Percentiles rank a stretch among this genome's conserved stretches.
These are phyloP conservation scores for Trichechus manatus DNA, from an alignment of 2,113 vertebrate genomes.

Conservation along the genomic window DNA sequence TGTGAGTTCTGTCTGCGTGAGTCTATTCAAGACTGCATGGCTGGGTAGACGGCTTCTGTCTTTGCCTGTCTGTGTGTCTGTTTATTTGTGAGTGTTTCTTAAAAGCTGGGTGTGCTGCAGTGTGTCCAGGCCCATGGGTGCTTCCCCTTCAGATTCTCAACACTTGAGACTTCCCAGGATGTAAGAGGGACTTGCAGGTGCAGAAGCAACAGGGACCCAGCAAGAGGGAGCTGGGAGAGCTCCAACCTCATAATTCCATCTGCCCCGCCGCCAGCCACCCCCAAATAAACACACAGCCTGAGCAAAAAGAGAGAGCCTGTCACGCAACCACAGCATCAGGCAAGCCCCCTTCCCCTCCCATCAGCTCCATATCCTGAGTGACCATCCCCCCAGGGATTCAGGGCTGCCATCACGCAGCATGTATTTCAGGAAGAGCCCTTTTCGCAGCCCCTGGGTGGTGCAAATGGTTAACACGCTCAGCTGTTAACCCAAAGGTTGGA, in stretches of 20 bases:
- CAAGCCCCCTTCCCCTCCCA: accelerated
- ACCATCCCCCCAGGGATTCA: accelerated
- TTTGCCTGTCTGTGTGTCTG: background rate
- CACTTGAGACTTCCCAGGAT: background rate
- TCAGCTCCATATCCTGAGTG: accelerated
- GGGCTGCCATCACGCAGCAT: background rate
- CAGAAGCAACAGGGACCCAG: background rate
- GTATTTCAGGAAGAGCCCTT: background rate
- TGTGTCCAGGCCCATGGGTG: accelerated
- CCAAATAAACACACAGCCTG: no score
- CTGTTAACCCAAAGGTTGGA: background rate
- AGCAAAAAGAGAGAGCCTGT: background rate
- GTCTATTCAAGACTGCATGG: background rate
- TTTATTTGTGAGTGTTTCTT: background rate
- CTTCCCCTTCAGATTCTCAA: background rate
- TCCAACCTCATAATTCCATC: no score
- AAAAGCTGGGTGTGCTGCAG: background rate
- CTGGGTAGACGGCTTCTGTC: background rate
- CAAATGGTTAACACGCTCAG: background rate
- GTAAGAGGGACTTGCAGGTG: background rate
- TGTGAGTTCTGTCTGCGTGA: background rate
- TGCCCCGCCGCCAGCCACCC: background rate
- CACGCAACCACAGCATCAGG: background rate
- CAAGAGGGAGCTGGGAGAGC: background rate
- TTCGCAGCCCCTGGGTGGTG: background rate